Evolutionary conservation across 2,797 vertebrate genomes (phyloP).

Genomic region (Taenioides sp.): DNA sequence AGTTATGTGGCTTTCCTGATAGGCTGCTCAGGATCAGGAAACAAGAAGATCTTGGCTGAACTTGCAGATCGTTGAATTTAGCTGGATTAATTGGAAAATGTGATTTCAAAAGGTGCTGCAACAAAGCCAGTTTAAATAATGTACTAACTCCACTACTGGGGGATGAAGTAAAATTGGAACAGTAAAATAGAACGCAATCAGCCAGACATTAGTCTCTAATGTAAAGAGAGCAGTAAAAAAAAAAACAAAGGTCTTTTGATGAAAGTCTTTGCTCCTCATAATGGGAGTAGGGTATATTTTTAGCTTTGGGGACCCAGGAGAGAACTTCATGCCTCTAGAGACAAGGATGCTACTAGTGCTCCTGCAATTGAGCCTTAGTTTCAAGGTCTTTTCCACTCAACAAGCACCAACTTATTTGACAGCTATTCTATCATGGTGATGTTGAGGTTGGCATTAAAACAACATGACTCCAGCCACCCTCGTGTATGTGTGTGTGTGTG

Average conservation of each 20-base stretch:
- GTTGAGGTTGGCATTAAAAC: neutral
- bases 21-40: constrained; percentile 17
- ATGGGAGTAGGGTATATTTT: constrained; percentile 28
- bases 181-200: neutral
- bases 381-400: constrained; percentile 1
- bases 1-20: constrained; percentile 22
- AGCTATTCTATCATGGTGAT: neutral
- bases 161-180: constrained; percentile 5
- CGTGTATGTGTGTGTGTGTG: neutral
- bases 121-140: constrained; percentile 19
- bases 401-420: constrained; percentile 7
- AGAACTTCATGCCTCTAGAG: constrained; percentile 7
- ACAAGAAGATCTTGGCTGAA: neutral
- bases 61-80: constrained; percentile 44
- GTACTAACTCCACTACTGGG: constrained; percentile 8
- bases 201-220: neutral
- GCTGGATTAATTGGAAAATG: constrained; percentile 42
- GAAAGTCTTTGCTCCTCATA: constrained; percentile 12
- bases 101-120: constrained; percentile 35
- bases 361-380: constrained; percentile 9
- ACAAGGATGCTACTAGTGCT: neutral
- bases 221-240: neutral
- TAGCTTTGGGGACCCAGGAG: constrained; percentile 17
- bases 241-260: constrained; percentile 10
- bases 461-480: neutral